These are phyloP conservation scores for Rosalia funebris DNA, from an alignment of 2,888 invertebrate genomes.

Conservation along the genomic window DNA sequence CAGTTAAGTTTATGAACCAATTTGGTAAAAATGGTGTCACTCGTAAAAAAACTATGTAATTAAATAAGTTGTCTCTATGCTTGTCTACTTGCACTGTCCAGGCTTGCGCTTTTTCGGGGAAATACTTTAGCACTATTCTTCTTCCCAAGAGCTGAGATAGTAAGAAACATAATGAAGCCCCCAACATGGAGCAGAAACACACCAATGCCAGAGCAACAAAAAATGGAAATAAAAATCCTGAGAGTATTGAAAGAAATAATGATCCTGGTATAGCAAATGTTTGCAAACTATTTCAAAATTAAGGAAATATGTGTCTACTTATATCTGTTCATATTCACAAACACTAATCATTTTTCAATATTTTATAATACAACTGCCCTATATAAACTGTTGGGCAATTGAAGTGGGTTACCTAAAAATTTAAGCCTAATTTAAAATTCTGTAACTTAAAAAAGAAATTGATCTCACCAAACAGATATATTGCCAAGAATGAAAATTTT, in stretches of 20 bases:
- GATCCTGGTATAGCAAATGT: slow-evolving; percentile 99
- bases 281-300: slow-evolving; percentile 78
- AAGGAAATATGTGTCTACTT: slow-evolving; percentile 13
- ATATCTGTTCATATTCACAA: not conserved
- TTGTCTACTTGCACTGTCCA: slow-evolving; percentile 88
- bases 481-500: not conserved
- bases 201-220: slow-evolving; percentile 87
- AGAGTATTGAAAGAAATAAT: slow-evolving; percentile 94
- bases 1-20: slow-evolving; percentile 98
- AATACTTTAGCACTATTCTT: slow-evolving; percentile 75
- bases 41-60: slow-evolving; percentile 96
- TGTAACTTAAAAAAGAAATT: not conserved
- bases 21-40: slow-evolving; percentile 98
- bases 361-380: not conserved
- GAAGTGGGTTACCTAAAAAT: not conserved
- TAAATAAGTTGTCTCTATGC: slow-evolving; percentile 89
- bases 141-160: slow-evolving; percentile 91
- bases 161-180: slow-evolving; percentile 95
- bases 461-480: not conserved
- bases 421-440: not conserved
- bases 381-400: not conserved
- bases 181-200: slow-evolving; percentile 93
- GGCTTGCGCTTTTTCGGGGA: slow-evolving; percentile 84
- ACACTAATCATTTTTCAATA: not conserved
- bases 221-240: slow-evolving; percentile 96